These are phyloP conservation scores for Idaea straminata DNA, from an alignment of 2,888 invertebrate genomes.

Conservation along the genomic window DNA sequence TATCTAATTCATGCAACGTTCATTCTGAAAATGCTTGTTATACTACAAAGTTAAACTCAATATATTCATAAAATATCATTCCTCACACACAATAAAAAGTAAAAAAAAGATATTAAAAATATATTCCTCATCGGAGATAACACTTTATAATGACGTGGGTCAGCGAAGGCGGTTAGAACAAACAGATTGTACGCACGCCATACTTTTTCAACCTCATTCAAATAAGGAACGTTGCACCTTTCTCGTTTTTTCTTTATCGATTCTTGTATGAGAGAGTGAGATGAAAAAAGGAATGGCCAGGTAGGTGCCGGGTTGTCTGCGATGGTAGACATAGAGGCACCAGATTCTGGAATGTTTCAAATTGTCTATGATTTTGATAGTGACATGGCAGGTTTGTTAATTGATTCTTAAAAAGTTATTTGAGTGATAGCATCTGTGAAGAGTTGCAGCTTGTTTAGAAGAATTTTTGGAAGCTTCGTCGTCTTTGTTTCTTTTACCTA, in stretches of 20 bases:
- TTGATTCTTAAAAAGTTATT: constrained; percentile 28
- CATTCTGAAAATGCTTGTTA: constrained; percentile 29
- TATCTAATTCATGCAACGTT: not conserved
- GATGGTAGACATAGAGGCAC: constrained; percentile 70
- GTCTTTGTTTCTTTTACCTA: not conserved
- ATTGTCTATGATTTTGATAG: constrained; percentile 35
- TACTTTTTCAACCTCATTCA: constrained; percentile 47
- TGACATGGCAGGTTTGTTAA: constrained; percentile 19
- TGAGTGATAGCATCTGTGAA: constrained; percentile 7
- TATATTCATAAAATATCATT: constrained; percentile 76
- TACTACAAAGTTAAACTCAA: constrained; percentile 60
- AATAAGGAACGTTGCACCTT: constrained; percentile 35
- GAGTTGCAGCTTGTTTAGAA: not conserved
- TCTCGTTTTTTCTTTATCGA: constrained; percentile 25
- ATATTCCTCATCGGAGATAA: constrained; percentile 75
- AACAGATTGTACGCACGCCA: constrained; percentile 51
- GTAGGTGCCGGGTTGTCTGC: constrained; percentile 75
- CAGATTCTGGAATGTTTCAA: constrained; percentile 49
- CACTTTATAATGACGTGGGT: constrained; percentile 78
- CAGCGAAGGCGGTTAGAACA: constrained; percentile 76
- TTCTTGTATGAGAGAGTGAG: constrained; percentile 33
- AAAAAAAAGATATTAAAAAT: constrained; percentile 66
- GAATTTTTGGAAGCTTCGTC: not conserved
- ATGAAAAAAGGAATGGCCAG: constrained; percentile 57
- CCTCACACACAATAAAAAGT: constrained; percentile 65